Evolutionary conservation across 2,797 vertebrate species (phyloP).

Genomic region (Jordanella pulchra): DNA sequence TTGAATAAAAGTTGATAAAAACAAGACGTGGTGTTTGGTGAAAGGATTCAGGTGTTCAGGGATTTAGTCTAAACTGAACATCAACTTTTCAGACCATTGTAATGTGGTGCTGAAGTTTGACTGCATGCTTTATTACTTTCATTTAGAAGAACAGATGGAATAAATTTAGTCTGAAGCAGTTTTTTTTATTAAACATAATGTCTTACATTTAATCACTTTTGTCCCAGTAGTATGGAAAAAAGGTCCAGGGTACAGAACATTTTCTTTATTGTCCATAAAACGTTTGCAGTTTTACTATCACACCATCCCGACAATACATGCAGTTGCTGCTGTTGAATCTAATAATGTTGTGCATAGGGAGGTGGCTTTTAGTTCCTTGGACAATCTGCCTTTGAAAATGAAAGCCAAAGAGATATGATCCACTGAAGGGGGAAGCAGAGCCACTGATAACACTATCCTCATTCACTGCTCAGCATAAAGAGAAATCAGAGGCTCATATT

Average conservation of each 20-base stretch:
- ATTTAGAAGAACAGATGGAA: neutral
- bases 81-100: neutral
- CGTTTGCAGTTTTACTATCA: neutral
- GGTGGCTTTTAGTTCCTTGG: neutral
- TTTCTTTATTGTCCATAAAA: neutral
- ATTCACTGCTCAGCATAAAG: conserved; percentile 7
- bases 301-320: neutral
- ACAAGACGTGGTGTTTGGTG: neutral
- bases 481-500: conserved; percentile 6
- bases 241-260: neutral
- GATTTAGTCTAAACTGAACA: neutral
- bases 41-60: neutral
- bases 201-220: neutral
- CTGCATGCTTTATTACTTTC: neutral
- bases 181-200: neutral
- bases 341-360: neutral
- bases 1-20: neutral
- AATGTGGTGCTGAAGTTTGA: neutral
- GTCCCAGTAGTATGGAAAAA: neutral
- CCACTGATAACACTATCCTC: conserved; percentile 4
- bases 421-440: conserved; percentile 15
- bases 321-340: neutral
- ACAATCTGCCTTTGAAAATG: neutral
- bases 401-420: conserved; percentile 7
- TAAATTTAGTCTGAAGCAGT: neutral